phyloP scores from a whole-genome alignment of 2,113 vertebrate species.

The Microtus ochrogaster region DNA sequence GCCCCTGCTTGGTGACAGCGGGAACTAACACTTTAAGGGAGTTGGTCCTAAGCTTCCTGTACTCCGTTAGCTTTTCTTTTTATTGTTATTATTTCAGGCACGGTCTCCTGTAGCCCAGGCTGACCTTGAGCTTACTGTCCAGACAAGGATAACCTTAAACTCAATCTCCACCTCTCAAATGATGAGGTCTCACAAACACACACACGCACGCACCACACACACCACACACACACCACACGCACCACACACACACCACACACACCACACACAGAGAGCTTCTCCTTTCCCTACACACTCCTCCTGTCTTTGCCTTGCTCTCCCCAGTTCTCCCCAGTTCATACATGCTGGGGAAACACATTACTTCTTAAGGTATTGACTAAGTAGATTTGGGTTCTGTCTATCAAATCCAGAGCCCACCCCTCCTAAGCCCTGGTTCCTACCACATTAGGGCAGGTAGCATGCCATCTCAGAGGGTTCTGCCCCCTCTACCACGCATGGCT shows the following conservation, averaged over 20 bases:
- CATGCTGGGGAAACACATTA: neutral
- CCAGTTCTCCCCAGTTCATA: neutral
- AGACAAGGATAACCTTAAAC: neutral
- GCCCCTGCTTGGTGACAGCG: neutral
- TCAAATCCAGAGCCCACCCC: neutral
- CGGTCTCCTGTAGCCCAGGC: neutral
- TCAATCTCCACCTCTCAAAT: neutral
- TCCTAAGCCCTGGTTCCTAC: neutral
- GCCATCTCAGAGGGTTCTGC: neutral
- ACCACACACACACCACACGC: too few species aligned
- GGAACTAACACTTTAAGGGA: neutral
- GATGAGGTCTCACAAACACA: too few species aligned
- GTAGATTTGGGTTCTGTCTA: neutral
- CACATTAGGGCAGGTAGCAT: neutral
- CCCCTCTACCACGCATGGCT: neutral
- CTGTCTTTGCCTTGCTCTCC: neutral
- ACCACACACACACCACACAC: too few species aligned
- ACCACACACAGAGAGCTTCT: too few species aligned
- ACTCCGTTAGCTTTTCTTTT: neutral
- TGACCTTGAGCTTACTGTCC: neutral
- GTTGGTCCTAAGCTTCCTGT: fast-evolving
- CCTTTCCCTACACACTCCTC: neutral
- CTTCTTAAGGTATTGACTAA: neutral
- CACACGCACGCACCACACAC: too few species aligned
- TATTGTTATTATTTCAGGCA: neutral